phyloP scores from a whole-genome alignment of 1,140 invertebrate species.

The Philotrypesis tridentata region DNA sequence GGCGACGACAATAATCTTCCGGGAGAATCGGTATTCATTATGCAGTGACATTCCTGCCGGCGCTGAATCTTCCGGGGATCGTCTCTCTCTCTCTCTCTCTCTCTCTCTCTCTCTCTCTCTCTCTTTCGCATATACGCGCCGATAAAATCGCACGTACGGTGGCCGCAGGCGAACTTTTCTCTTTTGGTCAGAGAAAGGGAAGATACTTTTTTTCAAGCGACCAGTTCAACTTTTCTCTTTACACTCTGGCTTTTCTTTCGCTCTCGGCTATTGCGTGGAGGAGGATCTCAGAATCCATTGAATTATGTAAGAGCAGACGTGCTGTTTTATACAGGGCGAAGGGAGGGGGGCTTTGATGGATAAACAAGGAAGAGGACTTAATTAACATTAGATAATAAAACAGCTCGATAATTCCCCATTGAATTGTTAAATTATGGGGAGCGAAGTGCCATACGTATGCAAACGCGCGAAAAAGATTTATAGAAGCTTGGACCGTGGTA shows the following conservation, averaged over 20 bases:
- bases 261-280: neutral
- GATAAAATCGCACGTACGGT: neutral
- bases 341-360: neutral
- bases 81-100: too few species aligned
- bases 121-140: too few species aligned
- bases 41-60: constrained; percentile 54
- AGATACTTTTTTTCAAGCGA: neutral
- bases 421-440: constrained; percentile 15
- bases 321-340: neutral
- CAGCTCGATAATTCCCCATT: constrained; percentile 11
- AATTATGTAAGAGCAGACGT: constrained; percentile 38
- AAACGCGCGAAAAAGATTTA: constrained; percentile 14
- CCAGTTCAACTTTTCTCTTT: neutral
- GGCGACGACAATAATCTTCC: constrained; percentile 49
- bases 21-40: constrained; percentile 56
- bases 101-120: too few species aligned
- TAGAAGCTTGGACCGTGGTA: neutral
- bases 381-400: constrained; percentile 43
- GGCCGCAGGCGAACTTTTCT: constrained; percentile 17
- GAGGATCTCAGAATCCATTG: neutral
- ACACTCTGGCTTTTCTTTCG: neutral
- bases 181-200: neutral
- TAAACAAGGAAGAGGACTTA: constrained; percentile 30
- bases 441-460: neutral
- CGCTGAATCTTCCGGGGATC: constrained; percentile 26